Percentiles rank a stretch among this genome's conserved stretches.
These are phyloP conservation scores for Capreolus pygargus DNA, from an alignment of 2,113 vertebrate species.

Conservation along the genomic window DNA sequence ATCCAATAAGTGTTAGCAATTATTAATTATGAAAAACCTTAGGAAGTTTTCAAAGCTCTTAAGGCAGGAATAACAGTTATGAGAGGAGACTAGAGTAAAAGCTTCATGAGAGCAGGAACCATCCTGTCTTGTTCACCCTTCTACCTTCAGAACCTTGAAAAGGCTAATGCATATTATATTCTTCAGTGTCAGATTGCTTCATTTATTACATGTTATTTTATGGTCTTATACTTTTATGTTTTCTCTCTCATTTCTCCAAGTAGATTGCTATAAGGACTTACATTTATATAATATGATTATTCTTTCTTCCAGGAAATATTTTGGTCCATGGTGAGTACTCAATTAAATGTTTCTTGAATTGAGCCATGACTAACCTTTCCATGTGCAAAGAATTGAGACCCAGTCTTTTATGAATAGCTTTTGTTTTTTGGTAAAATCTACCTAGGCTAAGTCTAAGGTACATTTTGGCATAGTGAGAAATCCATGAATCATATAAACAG, in stretches of 20 bases:
- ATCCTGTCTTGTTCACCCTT: background rate
- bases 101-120: background rate
- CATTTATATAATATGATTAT: background rate
- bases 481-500: background rate
- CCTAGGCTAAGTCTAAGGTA: background rate
- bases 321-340: background rate
- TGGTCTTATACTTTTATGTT: background rate
- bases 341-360: background rate
- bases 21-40: background rate
- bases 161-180: background rate
- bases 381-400: background rate
- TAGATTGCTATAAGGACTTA: background rate
- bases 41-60: background rate
- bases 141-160: background rate
- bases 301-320: background rate
- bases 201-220: background rate
- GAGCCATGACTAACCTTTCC: background rate
- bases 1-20: background rate
- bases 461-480: background rate
- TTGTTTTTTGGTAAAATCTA: slow-evolving; percentile 5
- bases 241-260: background rate
- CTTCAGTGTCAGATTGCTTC: background rate
- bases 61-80: background rate
- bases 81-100: background rate
- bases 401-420: background rate